phyloP scores from a whole-genome alignment of 2,797 vertebrate species.

The Natrix natrix region DNA sequence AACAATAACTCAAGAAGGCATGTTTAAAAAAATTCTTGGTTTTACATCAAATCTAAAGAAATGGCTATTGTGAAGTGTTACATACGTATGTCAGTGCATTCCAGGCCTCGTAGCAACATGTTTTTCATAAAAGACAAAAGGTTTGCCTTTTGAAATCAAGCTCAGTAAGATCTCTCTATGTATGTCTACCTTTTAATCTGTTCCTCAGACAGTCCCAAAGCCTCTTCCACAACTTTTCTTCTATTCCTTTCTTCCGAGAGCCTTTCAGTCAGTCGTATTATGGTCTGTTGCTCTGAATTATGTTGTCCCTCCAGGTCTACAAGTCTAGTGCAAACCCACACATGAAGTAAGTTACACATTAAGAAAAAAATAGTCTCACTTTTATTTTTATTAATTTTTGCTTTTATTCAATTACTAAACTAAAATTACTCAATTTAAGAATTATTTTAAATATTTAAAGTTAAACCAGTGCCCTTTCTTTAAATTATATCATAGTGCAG shows the following conservation, averaged over 20 bases:
- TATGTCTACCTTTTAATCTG: slow-evolving; percentile 71
- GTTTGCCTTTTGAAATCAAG: neutral
- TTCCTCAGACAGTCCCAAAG: slow-evolving; percentile 76
- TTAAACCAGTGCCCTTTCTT: neutral
- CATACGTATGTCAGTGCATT: neutral
- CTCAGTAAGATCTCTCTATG: neutral
- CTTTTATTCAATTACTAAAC: neutral
- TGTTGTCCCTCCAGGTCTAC: slow-evolving; percentile 77
- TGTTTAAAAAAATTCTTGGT: no score
- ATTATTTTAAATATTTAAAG: neutral
- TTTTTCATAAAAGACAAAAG: neutral
- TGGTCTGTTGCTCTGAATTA: slow-evolving; percentile 69
- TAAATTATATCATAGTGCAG: neutral
- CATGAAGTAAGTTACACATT: neutral
- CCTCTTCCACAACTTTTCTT: slow-evolving; percentile 81
- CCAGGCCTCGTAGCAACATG: neutral
- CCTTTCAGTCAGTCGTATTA: slow-evolving; percentile 69
- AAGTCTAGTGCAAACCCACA: slow-evolving; percentile 70
- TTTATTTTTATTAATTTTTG: neutral
- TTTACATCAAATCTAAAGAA: neutral
- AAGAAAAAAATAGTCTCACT: neutral
- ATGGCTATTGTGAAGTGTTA: neutral
- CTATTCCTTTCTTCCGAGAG: slow-evolving; percentile 78
- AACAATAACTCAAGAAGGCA: neutral
- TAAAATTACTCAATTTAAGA: neutral